phyloP scores from a whole-genome alignment of 2,888 invertebrate species.

The Agrotis segetum region DNA sequence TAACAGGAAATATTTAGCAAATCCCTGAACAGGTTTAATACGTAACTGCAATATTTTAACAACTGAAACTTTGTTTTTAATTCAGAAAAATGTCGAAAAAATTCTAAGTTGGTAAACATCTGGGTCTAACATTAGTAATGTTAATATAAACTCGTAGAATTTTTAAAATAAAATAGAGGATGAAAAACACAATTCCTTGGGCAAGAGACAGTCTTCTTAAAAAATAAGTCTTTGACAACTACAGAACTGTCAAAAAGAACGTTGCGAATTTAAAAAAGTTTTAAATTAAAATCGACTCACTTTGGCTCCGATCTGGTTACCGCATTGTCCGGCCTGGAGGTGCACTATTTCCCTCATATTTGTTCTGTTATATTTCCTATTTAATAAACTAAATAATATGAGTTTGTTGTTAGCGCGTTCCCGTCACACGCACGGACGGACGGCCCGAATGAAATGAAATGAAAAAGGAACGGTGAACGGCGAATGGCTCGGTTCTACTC shows the following conservation, averaged over 20 bases:
- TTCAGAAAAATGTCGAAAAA: constrained; percentile 1
- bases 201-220: too few relatives aligned
- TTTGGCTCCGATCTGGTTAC: constrained; percentile 95
- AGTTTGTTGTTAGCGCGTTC: constrained; percentile 65
- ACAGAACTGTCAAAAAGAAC: constrained; percentile 63
- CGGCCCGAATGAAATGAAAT: constrained; percentile 79
- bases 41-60: background rate
- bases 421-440: constrained; percentile 75
- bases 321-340: constrained; percentile 96
- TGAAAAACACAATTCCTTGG: background rate
- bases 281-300: constrained; percentile 77
- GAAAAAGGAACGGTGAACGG: constrained; percentile 75
- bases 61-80: constrained; percentile 3
- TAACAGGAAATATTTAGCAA: constrained; percentile 7
- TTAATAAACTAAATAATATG: constrained; percentile 66
- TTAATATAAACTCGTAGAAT: too few relatives aligned
- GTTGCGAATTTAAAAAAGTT: constrained; percentile 58
- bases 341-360: constrained; percentile 96
- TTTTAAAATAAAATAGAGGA: background rate
- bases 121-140: too few relatives aligned
- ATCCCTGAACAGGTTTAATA: background rate
- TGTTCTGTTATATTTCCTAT: constrained; percentile 68
- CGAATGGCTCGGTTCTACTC: constrained; percentile 69
- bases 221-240: constrained; percentile 20
- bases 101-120: background rate